A percentile compares a stretch with the other conserved stretches of the same genome.
Conservation (phyloP, 1,140 invertebrate species). For the Drosophila sechellia region DNA sequence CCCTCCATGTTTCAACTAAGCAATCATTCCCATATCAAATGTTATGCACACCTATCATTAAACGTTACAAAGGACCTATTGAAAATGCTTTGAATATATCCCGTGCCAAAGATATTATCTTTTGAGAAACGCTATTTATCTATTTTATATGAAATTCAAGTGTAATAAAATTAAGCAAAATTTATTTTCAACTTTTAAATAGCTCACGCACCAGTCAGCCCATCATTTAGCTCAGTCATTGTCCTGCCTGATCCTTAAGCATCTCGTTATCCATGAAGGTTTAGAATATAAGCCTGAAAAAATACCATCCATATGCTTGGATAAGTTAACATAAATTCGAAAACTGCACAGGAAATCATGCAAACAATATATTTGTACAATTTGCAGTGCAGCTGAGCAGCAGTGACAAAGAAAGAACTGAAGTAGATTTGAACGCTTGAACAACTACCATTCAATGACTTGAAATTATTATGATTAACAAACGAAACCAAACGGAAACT, state of each 20-base stretch:
- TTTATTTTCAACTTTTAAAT: neutral
- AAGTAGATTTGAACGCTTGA: constrained; percentile 44
- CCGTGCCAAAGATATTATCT: neutral
- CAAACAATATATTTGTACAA: constrained; percentile 22
- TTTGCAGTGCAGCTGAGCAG: constrained; percentile 71
- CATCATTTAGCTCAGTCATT: constrained; percentile 44
- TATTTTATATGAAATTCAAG: neutral
- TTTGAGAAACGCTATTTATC: neutral
- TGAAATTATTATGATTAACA: constrained; percentile 39
- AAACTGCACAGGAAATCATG: constrained; percentile 26
- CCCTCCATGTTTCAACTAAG: constrained; percentile 1
- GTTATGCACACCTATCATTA: constrained; percentile 9
- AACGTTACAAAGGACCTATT: constrained; percentile 4
- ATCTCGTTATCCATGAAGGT: constrained; percentile 8
- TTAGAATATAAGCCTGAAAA: neutral
- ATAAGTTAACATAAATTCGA: constrained; percentile 21
- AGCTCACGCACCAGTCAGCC: constrained; percentile 4
- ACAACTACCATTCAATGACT: constrained; percentile 52
- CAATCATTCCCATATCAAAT: constrained; percentile 8
- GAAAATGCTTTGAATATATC: constrained; percentile 1
- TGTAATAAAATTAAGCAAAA: neutral
- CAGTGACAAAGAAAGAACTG: constrained; percentile 58
- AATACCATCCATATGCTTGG: constrained; percentile 3
- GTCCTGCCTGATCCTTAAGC: constrained; percentile 15
- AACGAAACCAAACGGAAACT: constrained; percentile 8